Percentiles rank a stretch among this genome's conserved stretches.
Conservation (phyloP, 2,797 vertebrate genomes). For the Notolabrus celidotus region DNA sequence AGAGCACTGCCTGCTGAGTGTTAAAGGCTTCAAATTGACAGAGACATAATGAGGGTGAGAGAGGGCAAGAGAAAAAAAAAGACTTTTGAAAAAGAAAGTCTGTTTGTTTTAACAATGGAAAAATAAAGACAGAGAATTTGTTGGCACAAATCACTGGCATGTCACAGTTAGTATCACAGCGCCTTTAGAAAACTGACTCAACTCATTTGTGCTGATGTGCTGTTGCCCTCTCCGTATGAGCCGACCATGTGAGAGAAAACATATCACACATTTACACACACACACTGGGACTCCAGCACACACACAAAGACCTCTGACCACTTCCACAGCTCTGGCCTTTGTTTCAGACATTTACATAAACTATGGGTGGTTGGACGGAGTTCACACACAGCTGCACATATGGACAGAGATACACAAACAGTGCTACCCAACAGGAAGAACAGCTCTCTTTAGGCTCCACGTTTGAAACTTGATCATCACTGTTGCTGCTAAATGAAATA, state of each 20-base stretch:
- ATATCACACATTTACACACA: conserved; percentile 15
- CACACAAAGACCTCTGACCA: conserved; percentile 22
- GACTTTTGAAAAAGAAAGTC: conserved; percentile 22
- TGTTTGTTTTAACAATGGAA: conserved; percentile 56
- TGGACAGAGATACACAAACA: conserved; percentile 57
- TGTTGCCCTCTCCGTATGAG: conserved; percentile 30
- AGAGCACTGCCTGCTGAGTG: conserved; percentile 7
- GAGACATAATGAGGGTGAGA: conserved; percentile 27
- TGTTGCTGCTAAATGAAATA: conserved; percentile 44
- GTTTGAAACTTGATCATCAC: conserved; percentile 58
- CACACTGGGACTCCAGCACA: conserved; percentile 5
- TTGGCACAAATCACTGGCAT: conserved; percentile 44
- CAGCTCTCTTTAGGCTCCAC: conserved; percentile 9
- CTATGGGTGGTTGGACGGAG: conserved; percentile 49
- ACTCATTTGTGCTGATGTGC: conserved; percentile 53
- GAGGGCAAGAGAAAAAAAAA: conserved; percentile 19
- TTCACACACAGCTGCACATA: conserved; percentile 56
- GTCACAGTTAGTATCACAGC: background rate
- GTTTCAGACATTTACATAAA: conserved; percentile 53
- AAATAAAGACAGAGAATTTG: conserved; percentile 39
- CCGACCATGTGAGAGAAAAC: conserved; percentile 26
- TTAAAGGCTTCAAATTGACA: conserved; percentile 11
- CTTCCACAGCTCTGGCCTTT: conserved; percentile 63
- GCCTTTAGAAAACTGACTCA: conserved; percentile 44
- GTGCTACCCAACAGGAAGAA: conserved; percentile 39